Percentiles rank a stretch among this genome's conserved stretches.
These are phyloP conservation scores for Plotosus lineatus DNA, from an alignment of 2,113 vertebrate species.

Conservation along the genomic window DNA sequence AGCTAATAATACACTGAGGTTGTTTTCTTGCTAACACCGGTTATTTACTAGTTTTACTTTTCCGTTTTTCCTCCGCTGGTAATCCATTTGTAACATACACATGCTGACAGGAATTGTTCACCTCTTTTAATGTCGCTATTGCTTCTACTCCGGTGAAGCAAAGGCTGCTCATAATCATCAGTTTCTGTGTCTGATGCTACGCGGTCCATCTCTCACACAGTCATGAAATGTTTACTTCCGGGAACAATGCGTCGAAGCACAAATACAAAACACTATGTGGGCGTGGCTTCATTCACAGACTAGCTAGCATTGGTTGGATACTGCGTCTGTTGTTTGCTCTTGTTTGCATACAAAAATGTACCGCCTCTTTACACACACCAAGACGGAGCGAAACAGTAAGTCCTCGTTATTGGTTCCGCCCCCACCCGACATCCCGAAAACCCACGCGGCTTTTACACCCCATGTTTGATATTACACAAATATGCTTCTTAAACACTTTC, in stretches of 20 bases:
- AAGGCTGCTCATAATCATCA: conserved; percentile 68
- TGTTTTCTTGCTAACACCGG: neutral
- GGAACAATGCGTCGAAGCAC: neutral
- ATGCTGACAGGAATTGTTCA: conserved; percentile 13
- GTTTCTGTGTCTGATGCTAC: conserved; percentile 64
- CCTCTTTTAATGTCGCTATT: conserved; percentile 60
- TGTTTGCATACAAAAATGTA: no score
- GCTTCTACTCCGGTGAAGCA: conserved; percentile 59
- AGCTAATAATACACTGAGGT: no score
- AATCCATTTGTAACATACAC: neutral
- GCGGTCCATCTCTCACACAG: conserved; percentile 56
- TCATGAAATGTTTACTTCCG: conserved; percentile 18
- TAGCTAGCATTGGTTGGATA: neutral
- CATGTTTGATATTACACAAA: no score
- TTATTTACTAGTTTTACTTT: neutral
- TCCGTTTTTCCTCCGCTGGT: neutral
- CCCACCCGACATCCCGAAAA: no score
- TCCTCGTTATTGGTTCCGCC: no score
- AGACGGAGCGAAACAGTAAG: no score
- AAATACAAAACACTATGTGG: neutral
- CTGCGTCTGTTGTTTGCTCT: no score
- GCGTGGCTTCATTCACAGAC: neutral
- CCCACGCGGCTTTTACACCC: neutral
- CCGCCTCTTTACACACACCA: neutral
- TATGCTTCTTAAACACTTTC: no score